These are phyloP conservation scores for Ceyx cyanopectus DNA, from an alignment of 2,113 vertebrate genomes.

Conservation along the genomic window DNA sequence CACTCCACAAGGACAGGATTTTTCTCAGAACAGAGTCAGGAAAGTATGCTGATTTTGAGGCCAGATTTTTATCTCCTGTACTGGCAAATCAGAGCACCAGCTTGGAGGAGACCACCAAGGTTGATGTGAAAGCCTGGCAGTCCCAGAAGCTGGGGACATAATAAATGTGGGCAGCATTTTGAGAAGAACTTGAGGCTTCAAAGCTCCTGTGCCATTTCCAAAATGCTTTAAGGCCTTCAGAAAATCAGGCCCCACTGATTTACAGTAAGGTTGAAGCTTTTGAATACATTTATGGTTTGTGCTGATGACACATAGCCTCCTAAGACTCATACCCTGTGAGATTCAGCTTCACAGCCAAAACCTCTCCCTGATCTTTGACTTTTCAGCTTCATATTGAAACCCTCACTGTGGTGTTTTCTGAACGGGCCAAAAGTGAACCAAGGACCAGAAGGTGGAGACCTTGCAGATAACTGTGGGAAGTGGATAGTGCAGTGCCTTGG, in stretches of 20 bases:
- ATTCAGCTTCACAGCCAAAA: neutral
- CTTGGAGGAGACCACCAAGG: neutral
- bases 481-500: neutral
- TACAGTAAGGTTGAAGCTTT: neutral
- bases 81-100: neutral
- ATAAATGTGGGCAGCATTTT: neutral
- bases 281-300: neutral
- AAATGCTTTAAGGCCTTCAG: neutral
- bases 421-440: neutral
- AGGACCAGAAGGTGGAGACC: neutral
- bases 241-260: neutral
- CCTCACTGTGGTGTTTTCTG: neutral
- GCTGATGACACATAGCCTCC: fast-evolving
- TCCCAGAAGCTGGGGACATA: neutral
- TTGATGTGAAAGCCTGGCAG: neutral
- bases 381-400: neutral
- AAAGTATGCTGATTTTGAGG: neutral
- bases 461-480: neutral
- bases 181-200: neutral
- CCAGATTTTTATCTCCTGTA: neutral
- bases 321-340: neutral
- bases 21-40: neutral
- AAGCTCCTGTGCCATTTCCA: neutral
- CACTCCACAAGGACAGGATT: neutral
- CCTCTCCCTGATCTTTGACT: neutral